Conservation (phyloP, 1,140 invertebrate genomes). For the Tenebrio molitor region DNA sequence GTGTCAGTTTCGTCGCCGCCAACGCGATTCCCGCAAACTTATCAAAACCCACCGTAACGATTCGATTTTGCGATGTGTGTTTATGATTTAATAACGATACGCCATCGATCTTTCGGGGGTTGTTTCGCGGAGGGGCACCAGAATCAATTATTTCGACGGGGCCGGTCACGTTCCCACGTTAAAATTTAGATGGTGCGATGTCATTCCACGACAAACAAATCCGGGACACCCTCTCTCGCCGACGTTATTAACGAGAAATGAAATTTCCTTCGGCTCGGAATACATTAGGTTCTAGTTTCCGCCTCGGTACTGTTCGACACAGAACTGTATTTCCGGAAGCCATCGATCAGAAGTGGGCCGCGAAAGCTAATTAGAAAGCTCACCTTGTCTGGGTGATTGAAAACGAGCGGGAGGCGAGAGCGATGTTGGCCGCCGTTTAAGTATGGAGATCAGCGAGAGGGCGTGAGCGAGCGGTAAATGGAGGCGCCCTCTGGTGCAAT, state of each 20-base stretch:
- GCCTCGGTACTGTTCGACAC: constrained; percentile 45
- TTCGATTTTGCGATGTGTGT: constrained; percentile 28
- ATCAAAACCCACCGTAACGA: constrained; percentile 1
- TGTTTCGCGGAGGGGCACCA: neutral
- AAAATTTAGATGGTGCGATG: constrained; percentile 13
- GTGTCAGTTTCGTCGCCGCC: neutral
- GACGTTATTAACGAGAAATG: constrained; percentile 53
- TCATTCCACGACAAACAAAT: constrained; percentile 40
- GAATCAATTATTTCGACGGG: constrained; percentile 25
- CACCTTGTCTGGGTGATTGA: neutral
- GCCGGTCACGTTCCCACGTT: constrained; percentile 5
- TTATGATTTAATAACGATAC: constrained; percentile 24
- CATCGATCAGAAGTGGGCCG: constrained; percentile 42
- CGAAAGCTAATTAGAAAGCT: constrained; percentile 6
- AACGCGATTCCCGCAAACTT: constrained; percentile 13
- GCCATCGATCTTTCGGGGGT: constrained; percentile 2
- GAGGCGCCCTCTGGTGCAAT: constrained; percentile 12
- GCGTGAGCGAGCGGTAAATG: constrained; percentile 6
- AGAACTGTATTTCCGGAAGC: constrained; percentile 48
- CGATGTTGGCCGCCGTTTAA: no score
- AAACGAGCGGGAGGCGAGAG: no score
- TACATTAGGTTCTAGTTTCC: constrained; percentile 48
- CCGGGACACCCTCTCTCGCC: neutral
- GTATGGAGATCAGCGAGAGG: no score
- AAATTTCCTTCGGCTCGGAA: constrained; percentile 51